Conservation (phyloP, 2,888 invertebrate genomes). For the Balanococcus diminutus region DNA sequence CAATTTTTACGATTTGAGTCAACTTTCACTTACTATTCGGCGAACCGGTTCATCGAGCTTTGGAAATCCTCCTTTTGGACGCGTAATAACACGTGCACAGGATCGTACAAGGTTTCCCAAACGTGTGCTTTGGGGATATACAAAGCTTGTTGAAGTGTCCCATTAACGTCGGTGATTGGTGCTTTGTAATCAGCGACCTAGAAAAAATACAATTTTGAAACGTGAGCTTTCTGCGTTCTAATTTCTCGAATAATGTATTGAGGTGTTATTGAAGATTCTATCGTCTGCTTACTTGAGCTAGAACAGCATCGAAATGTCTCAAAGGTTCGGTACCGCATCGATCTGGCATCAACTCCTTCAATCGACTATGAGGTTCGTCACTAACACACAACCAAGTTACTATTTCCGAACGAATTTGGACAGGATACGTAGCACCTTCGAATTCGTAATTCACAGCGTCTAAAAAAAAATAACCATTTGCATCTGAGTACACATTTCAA, state of each 20-base stretch:
- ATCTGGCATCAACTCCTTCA: constrained; percentile 95
- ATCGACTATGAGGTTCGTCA: constrained; percentile 94
- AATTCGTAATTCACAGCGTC: not conserved
- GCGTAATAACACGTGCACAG: constrained; percentile 86
- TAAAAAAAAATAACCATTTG: not conserved
- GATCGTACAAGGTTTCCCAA: constrained; percentile 93
- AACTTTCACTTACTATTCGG: constrained; percentile 45
- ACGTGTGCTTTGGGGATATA: constrained; percentile 82
- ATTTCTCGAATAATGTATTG: not conserved
- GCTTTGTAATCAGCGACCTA: constrained; percentile 84
- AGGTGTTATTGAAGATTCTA: not conserved
- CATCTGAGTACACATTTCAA: not conserved
- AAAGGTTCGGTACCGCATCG: constrained; percentile 85
- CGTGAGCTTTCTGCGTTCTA: not conserved
- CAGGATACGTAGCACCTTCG: constrained; percentile 20
- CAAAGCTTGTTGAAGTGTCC: constrained; percentile 80
- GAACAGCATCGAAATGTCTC: constrained; percentile 63
- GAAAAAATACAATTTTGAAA: not conserved
- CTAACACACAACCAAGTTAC: constrained; percentile 90
- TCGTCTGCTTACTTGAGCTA: constrained; percentile 61
- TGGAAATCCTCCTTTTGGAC: constrained; percentile 93
- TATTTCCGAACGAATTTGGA: constrained; percentile 80
- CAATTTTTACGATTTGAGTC: too few relatives aligned
- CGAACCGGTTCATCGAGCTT: constrained; percentile 90
- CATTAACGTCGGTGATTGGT: constrained; percentile 83